A percentile compares a stretch with the other conserved stretches of the same genome.
Evolutionary conservation across 2,113 vertebrate species (phyloP).

Genomic region (Channa argus): DNA sequence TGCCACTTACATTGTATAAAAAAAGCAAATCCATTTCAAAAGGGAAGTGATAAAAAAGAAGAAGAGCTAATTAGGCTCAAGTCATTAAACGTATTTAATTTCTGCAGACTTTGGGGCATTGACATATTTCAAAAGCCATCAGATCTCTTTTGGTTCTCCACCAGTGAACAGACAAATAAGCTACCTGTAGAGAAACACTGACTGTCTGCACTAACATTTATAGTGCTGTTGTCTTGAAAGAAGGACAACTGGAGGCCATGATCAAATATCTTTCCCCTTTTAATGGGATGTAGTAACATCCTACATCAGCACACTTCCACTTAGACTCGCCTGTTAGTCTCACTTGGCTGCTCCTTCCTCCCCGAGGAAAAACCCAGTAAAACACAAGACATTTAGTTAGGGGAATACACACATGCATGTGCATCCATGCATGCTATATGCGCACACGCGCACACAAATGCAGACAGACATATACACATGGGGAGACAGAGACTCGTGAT

Average conservation of each 20-base stretch:
- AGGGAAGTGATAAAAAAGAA: background rate
- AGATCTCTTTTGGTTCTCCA: conserved; percentile 8
- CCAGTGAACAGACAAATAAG: conserved; percentile 37
- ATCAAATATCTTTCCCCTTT: conserved; percentile 63
- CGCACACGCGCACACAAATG: background rate
- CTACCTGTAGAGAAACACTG: conserved; percentile 26
- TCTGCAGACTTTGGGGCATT: background rate
- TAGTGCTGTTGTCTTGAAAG: conserved; percentile 43
- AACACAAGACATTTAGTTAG: conserved; percentile 45
- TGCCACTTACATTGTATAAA: too few species aligned
- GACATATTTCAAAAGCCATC: conserved; percentile 14
- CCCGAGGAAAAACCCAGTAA: conserved; percentile 34
- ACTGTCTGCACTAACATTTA: conserved; percentile 46
- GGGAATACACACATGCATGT: conserved; percentile 28
- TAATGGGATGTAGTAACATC: conserved; percentile 63
- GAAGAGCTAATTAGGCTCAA: too few species aligned
- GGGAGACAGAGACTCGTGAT: background rate
- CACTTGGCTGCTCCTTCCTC: conserved; percentile 61
- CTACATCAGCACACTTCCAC: conserved; percentile 69
- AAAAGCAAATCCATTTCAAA: too few species aligned
- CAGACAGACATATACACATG: background rate
- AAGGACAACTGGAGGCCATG: conserved; percentile 58
- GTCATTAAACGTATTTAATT: background rate
- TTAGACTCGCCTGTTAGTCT: conserved; percentile 70
- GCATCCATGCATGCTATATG: conserved; percentile 29